These are phyloP conservation scores for Tortricodes alternella DNA, from an alignment of 2,888 invertebrate genomes.

Conservation along the genomic window DNA sequence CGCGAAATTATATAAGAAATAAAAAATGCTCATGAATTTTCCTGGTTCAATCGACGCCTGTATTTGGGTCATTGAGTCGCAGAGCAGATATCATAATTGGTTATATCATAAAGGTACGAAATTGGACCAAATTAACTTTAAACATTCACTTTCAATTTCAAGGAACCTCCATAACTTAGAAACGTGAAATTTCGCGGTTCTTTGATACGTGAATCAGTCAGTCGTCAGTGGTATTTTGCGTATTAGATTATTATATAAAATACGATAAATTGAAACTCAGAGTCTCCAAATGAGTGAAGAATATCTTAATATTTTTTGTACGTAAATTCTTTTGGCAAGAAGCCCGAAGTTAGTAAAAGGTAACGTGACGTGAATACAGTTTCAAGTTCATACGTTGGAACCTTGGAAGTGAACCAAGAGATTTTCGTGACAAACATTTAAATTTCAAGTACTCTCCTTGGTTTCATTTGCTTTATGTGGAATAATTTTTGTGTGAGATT, in stretches of 20 bases:
- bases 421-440: not conserved
- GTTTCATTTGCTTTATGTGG: too few species aligned
- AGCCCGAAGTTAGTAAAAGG: not conserved
- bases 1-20: not conserved
- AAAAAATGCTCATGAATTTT: not conserved
- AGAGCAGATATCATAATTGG: constrained; percentile 4
- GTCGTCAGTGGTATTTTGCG: too few species aligned
- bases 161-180: too few species aligned
- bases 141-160: too few species aligned
- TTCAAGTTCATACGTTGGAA: constrained; percentile 2
- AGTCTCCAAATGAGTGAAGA: too few species aligned
- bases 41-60: not conserved
- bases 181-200: too few species aligned
- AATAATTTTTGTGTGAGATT: too few species aligned
- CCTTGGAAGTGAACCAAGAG: not conserved
- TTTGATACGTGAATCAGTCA: too few species aligned
- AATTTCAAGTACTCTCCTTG: too few species aligned
- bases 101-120: constrained; percentile 8
- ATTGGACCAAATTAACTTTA: constrained; percentile 3
- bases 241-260: too few species aligned
- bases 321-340: not conserved
- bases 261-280: not conserved
- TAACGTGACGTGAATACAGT: not conserved
- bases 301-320: not conserved
- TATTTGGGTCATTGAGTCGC: not conserved